Percentiles rank a stretch among this genome's conserved stretches.
Conservation (phyloP, 2,113 vertebrate species). For the Corydoras sp. region DNA sequence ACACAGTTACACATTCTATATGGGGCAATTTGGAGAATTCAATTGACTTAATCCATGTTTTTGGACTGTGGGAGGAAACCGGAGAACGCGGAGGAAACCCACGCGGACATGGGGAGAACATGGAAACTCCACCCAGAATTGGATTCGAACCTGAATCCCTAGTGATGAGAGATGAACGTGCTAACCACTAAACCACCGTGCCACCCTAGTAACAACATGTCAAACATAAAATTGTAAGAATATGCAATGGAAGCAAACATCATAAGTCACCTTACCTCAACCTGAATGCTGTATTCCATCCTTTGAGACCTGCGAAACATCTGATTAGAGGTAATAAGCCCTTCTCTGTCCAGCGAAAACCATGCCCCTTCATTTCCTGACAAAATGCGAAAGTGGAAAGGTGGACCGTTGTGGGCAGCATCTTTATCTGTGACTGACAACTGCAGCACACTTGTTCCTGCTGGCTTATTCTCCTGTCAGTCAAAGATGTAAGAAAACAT, state of each 20-base stretch:
- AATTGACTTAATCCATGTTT: too few species aligned
- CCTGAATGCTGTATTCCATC: slow-evolving; percentile 76
- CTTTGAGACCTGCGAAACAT: slow-evolving; percentile 79
- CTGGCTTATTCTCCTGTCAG: slow-evolving; percentile 90
- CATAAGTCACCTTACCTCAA: slow-evolving; percentile 72
- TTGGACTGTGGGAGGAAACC: too few species aligned
- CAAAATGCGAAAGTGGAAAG: slow-evolving; percentile 84
- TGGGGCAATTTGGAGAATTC: too few species aligned
- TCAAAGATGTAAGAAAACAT: not conserved
- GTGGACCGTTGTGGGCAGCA: slow-evolving; percentile 90
- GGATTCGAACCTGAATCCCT: too few species aligned
- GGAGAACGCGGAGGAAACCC: too few species aligned
- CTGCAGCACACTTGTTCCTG: slow-evolving; percentile 89
- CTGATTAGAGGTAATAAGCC: slow-evolving; percentile 80
- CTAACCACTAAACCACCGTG: too few species aligned
- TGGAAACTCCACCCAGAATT: too few species aligned
- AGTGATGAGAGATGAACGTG: too few species aligned
- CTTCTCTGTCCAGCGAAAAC: slow-evolving; percentile 80
- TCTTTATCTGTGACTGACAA: slow-evolving; percentile 89
- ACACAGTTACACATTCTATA: too few species aligned
- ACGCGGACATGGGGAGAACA: too few species aligned
- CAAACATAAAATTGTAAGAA: not conserved
- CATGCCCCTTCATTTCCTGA: slow-evolving; percentile 86
- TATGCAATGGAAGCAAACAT: not conserved
- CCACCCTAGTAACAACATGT: too few species aligned